Evolutionary conservation across 2,113 vertebrate genomes (phyloP), one percentile per base, ranked within the genome.

Genomic region (Clinocottus analis): DNA sequence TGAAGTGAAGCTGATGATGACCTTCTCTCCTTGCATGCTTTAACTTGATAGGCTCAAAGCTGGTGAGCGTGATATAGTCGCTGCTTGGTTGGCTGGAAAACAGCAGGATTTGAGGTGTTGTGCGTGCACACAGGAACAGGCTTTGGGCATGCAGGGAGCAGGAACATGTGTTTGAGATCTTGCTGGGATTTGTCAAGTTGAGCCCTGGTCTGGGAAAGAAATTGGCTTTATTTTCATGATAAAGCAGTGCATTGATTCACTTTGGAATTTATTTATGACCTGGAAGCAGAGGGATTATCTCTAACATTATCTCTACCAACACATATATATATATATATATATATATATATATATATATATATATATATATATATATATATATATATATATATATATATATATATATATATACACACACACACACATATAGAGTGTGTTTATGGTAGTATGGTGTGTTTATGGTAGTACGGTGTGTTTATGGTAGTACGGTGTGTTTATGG

Each of bases 111-210:
- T 67, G 53, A 55, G 39, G 68, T 82, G 60, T 25, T 79, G 43
- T 27, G 21, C 21, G 49, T 19, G 21, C 37, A 27, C 58, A 65
- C 35, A 66, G 69, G 17, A 25, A 78, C 68, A 68, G 14, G 25
- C 65, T 51, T 27, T 33, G 41, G 59, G 35, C 56, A 49, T 41
- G 47, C 7, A 74, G 27, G 58, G 33, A 45, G 41, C 16, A 16
- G 16, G 60, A 62, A 77, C 84, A 76, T 85, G 59, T 90, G 87
- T 88, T 85, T 76, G 45, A 84, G 77, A 82, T 85, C 82, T 80
- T 80, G 13, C 49, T 76, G 23, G 72, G 77, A 85, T 78, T 92
- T 90, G 81, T 79, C 79, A 77, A 66, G 53, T 82, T 82, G 45
- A 83, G 71, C 29, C 29, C 61, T 43, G 61, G 53, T 56, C 47